phyloP scores from a whole-genome alignment of 2,113 vertebrate genomes.

The Uropsilus gracilis region DNA sequence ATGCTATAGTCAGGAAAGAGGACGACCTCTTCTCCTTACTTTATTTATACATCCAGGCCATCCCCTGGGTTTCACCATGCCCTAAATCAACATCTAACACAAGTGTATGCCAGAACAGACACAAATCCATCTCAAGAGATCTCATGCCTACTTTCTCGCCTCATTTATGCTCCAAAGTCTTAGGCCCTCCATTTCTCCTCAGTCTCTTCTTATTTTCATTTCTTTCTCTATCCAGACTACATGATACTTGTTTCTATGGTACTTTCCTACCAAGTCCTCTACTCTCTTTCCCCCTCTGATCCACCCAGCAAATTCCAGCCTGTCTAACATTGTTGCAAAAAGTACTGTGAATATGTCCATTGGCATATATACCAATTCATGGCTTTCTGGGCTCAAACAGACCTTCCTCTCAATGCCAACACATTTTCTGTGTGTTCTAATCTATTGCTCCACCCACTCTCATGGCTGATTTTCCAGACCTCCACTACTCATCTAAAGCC shows the following conservation, averaged over 20 bases:
- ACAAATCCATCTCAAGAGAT: not conserved
- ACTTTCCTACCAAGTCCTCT: not conserved
- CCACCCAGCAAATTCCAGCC: not conserved
- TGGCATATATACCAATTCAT: not conserved
- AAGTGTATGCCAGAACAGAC: not conserved
- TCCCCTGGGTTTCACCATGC: not conserved
- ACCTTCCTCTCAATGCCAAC: not conserved
- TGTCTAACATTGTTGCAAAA: not conserved
- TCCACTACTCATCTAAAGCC: not conserved
- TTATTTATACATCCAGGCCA: not conserved
- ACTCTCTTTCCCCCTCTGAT: not conserved
- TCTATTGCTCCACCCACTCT: not conserved
- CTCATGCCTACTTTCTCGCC: not conserved
- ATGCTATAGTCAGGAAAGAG: not conserved
- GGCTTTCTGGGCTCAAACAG: not conserved
- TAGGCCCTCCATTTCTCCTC: not conserved
- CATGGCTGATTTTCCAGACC: not conserved
- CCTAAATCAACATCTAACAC: conserved; percentile 8
- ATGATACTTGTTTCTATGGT: not conserved
- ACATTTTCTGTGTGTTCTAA: not conserved
- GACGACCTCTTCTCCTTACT: not conserved
- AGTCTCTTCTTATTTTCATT: not conserved
- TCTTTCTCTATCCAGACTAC: not conserved
- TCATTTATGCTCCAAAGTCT: conserved; percentile 2
- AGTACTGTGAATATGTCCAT: not conserved